Percentiles rank a stretch among this genome's conserved stretches.
Conservation (phyloP, 2,113 vertebrate species). For the Xenopus laevis region DNA sequence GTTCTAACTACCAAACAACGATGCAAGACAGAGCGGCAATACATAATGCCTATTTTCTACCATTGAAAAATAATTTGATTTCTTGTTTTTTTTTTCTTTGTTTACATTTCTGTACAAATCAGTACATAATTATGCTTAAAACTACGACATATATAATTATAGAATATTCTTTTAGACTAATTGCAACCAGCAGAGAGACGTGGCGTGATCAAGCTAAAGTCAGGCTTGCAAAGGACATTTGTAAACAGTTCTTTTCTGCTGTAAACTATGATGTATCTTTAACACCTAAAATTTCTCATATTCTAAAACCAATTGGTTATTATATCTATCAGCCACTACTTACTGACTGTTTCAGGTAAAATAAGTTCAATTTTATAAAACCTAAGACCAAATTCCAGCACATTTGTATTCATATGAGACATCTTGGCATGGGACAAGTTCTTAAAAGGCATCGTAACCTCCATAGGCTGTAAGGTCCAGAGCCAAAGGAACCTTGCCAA, state of each 20-base stretch:
- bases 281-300: neutral
- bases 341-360: neutral
- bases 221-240: neutral
- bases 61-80: slow-evolving; percentile 42
- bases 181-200: slow-evolving; percentile 6
- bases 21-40: slow-evolving; percentile 8
- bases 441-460: neutral
- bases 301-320: neutral
- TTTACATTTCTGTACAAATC: slow-evolving; percentile 42
- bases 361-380: neutral
- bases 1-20: slow-evolving; percentile 16
- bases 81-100: slow-evolving; percentile 11
- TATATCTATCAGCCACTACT: neutral
- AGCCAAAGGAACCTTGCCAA: too few relatives aligned
- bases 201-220: neutral
- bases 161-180: neutral
- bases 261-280: slow-evolving; percentile 4
- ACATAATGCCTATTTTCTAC: slow-evolving; percentile 22
- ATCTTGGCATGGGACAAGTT: too few relatives aligned
- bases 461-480: neutral
- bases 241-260: neutral
- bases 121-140: slow-evolving; percentile 18
- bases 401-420: neutral
- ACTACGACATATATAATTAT: neutral
- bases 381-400: neutral